These are phyloP conservation scores for Ecliptopera silaceata DNA, from an alignment of 2,888 invertebrate genomes.

Conservation along the genomic window DNA sequence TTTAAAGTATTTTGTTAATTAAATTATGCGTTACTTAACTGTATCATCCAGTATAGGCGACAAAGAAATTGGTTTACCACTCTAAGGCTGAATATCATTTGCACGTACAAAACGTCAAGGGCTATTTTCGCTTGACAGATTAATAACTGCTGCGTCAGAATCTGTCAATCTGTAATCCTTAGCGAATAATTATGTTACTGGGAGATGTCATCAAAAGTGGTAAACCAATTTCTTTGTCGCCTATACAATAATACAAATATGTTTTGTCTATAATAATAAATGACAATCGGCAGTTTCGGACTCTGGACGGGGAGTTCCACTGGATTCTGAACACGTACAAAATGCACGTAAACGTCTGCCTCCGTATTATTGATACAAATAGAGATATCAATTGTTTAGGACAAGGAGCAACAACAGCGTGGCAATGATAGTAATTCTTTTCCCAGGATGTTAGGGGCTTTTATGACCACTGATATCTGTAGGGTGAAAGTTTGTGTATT, in stretches of 20 bases:
- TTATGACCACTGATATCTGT: conserved; percentile 58
- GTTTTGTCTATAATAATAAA: conserved; percentile 49
- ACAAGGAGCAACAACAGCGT: conserved; percentile 71
- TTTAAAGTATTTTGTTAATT: too few relatives aligned
- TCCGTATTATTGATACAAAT: conserved; percentile 82
- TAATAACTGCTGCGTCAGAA: too few relatives aligned
- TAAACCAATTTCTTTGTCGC: too few relatives aligned
- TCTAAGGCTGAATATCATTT: too few relatives aligned
- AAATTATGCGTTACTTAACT: too few relatives aligned
- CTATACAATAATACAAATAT: background rate
- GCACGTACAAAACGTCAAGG: too few relatives aligned
- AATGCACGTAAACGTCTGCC: conserved; percentile 77
- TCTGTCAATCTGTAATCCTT: too few relatives aligned
- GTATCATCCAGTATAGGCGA: too few relatives aligned
- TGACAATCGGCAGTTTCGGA: conserved; percentile 43
- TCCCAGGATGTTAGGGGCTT: conserved; percentile 56
- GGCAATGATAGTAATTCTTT: conserved; percentile 69
- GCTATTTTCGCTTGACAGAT: too few relatives aligned
- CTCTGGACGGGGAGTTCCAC: conserved; percentile 48
- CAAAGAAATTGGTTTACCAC: too few relatives aligned
- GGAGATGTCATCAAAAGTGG: too few relatives aligned
- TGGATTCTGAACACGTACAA: conserved; percentile 74
- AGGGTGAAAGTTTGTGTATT: conserved; percentile 55
- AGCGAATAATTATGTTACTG: too few relatives aligned
- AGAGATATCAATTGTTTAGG: conserved; percentile 82